Evolutionary conservation across 2,888 invertebrate species (phyloP), one percentile per base, ranked within the genome.

Genomic region (Tanytarsus gracilentus): DNA sequence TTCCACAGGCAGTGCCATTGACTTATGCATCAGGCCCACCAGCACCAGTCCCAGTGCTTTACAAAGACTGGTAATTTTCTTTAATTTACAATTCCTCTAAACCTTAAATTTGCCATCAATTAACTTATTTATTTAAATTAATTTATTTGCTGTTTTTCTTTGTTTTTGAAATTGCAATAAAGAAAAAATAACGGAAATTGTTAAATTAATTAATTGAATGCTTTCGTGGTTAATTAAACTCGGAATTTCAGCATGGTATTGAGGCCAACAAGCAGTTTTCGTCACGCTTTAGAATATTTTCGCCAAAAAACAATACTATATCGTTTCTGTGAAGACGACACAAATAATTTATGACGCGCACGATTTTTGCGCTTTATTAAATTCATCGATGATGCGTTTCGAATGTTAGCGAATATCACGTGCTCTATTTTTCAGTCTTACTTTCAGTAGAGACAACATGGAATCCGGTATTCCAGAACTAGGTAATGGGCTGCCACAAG

Each of bases 11-110:
- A 1, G 68, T 75, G 0, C 74, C 79, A 9, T 70, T 74, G 1
- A 70, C 78, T 3, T 67, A 78, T 27, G 70, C 78, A 23, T 67
- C 70, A 1, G 70, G 68, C 48, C 67, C 67, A 67, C 79, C 67
- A 69, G 74, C 69, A 72, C 81, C 63, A 68, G 76, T 73, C 26
- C 44, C 4, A 18, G 11, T 44, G n/a, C n/a, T 51, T 8, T 51
- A 51, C 30, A 29, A 29, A 16, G 9, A 27, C 30, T 52, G 52
- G 52, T 52, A 25, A 33, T 14, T 30, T 30, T 30, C 9, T 11
- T 4, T 49, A 6, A 11, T 23, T 9, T 25, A 8, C 18, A 14
- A 21, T n/a, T n/a, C n/a, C n/a, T n/a, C n/a, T n/a, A n/a, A n/a
- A n/a, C n/a, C n/a, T n/a, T n/a, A n/a, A n/a, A n/a, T n/a, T 23